Percentiles rank a stretch among this genome's conserved stretches.
Evolutionary conservation across 2,113 vertebrate species (phyloP).

Genomic region (Atrichornis clamosus): DNA sequence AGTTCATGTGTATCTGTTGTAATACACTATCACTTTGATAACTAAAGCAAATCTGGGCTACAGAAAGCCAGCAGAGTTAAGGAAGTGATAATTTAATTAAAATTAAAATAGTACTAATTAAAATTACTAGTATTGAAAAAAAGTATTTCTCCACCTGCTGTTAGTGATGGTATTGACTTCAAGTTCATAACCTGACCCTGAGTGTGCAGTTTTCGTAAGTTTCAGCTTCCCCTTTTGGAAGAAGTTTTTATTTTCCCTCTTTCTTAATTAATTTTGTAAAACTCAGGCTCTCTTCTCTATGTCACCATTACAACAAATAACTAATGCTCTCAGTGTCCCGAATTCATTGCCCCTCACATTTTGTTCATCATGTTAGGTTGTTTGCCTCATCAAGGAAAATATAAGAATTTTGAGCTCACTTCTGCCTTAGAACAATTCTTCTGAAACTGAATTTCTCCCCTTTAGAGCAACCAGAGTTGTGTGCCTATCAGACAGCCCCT

Average conservation of each 20-base stretch:
- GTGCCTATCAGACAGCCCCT: neutral
- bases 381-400: neutral
- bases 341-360: neutral
- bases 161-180: neutral
- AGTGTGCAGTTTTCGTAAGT: neutral
- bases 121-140: neutral
- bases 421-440: neutral
- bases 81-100: neutral
- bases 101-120: neutral
- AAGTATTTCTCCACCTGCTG: neutral
- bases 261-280: neutral
- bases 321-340: neutral
- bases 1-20: neutral
- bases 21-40: neutral
- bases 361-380: neutral
- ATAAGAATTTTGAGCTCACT: neutral
- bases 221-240: neutral
- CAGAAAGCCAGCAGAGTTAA: neutral
- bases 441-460: neutral
- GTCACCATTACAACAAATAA: neutral
- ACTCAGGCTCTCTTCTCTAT: neutral
- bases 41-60: neutral
- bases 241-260: neutral
- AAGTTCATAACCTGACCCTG: neutral
- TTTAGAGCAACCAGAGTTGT: neutral